These are phyloP conservation scores for Drosophila quinaria DNA, from an alignment of 2,888 invertebrate genomes.

Conservation along the genomic window DNA sequence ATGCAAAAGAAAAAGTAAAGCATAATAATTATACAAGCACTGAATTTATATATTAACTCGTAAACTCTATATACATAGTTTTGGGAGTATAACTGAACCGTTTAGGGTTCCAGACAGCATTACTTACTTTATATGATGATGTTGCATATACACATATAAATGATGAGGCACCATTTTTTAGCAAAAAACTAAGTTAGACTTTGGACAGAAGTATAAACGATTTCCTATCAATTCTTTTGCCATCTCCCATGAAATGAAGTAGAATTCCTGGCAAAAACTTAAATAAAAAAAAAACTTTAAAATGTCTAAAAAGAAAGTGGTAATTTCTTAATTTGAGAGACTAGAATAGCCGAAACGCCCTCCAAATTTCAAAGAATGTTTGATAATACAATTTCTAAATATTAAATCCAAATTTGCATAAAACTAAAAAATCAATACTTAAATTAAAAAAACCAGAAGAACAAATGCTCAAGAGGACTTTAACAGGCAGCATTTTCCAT, in stretches of 20 bases:
- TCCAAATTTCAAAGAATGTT: constrained; percentile 71
- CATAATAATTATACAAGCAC: constrained; percentile 71
- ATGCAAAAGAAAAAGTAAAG: constrained; percentile 17
- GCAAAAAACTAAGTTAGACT: constrained; percentile 19
- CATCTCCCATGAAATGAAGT: neutral
- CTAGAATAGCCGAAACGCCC: constrained; percentile 66
- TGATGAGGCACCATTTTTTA: constrained; percentile 49
- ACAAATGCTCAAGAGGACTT: constrained; percentile 60
- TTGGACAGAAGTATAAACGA: neutral
- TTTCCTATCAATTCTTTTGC: neutral
- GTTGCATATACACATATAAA: constrained; percentile 34
- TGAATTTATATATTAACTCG: constrained; percentile 74
- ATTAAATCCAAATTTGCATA: constrained; percentile 18
- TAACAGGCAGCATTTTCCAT: constrained; percentile 63
- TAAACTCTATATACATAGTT: constrained; percentile 62
- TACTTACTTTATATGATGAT: constrained; percentile 73
- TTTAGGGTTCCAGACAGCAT: constrained; percentile 72
- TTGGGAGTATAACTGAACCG: constrained; percentile 63
- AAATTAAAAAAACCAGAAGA: constrained; percentile 4
- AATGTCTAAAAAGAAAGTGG: constrained; percentile 20
- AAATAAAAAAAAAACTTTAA: constrained; percentile 21
- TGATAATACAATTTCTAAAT: constrained; percentile 63
- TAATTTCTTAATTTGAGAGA: constrained; percentile 57
- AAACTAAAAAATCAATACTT: constrained; percentile 6
- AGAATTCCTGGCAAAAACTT: constrained; percentile 13